A percentile compares a stretch with the other conserved stretches of the same genome.
phyloP scores from a whole-genome alignment of 2,113 vertebrate genomes.

The Oxygymnocypris stewartii region DNA sequence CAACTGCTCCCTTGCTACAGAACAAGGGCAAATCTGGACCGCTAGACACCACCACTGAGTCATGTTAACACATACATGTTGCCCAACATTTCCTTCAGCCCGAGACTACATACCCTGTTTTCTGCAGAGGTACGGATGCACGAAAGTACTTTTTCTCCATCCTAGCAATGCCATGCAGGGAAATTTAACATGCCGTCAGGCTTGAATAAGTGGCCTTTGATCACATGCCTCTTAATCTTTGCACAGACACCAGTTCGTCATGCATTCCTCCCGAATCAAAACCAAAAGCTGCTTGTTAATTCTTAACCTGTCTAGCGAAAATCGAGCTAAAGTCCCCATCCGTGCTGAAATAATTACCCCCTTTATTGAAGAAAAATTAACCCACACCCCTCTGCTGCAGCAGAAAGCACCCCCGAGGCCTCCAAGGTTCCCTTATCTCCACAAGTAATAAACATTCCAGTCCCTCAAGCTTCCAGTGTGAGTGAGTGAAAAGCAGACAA shows the following conservation, averaged over 20 bases:
- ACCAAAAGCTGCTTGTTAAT: slow-evolving; percentile 47
- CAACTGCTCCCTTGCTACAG: slow-evolving; percentile 56
- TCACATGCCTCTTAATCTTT: not conserved
- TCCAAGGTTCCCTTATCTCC: slow-evolving; percentile 55
- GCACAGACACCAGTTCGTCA: slow-evolving; percentile 43
- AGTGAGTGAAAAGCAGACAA: slow-evolving; percentile 44
- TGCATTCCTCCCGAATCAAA: slow-evolving; percentile 42
- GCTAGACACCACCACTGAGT: slow-evolving; percentile 57
- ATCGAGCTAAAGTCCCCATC: slow-evolving; percentile 51
- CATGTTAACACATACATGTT: slow-evolving; percentile 44
- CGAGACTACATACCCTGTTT: slow-evolving; percentile 14
- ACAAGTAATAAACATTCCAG: slow-evolving; percentile 64
- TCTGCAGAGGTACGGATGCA: not conserved
- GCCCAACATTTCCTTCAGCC: slow-evolving; percentile 38
- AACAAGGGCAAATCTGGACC: slow-evolving; percentile 56
- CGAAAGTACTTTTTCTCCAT: not conserved
- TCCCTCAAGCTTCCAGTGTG: slow-evolving; percentile 47
- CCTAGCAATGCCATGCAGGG: not conserved
- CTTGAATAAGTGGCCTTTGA: slow-evolving; percentile 36
- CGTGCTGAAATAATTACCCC: slow-evolving; percentile 60
- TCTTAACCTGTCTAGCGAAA: slow-evolving; percentile 42
- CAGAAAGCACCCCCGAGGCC: slow-evolving; percentile 46
- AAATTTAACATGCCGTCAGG: slow-evolving; percentile 28
- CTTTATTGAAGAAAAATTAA: slow-evolving; percentile 62
- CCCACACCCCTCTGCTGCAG: slow-evolving; percentile 43